Base-by-base conservation (phyloP, 2,113 vertebrate genomes). In the Spea bombifrons region DNA sequence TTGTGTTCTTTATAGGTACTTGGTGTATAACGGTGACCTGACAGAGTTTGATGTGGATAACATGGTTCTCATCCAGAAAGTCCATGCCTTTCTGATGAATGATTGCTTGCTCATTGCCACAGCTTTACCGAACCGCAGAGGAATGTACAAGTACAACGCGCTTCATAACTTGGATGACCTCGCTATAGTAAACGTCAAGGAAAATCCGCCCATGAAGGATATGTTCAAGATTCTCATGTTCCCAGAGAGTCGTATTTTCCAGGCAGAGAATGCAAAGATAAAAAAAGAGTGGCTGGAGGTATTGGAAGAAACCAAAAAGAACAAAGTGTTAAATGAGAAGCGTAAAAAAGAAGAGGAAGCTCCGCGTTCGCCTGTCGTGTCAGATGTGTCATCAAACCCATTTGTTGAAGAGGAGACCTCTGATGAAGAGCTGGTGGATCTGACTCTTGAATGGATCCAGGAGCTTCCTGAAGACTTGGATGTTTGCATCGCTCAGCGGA, bases 171-270 rank as follows among this genome's bases (percentile, higher is more conserved):
- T 99, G 12, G 96, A 99, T 8, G 94, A 95, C 75, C 90, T 99
- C 30, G 97, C 97, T 0, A 94, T 98, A 78, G 94, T 99, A 74
- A 99, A 99, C 0, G 97, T 99, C 7, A 99, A 99, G 85, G 97
- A 99, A 89, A 97, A 98, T 85, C 94, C 96, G 0, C 96, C 97
- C 8, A 98, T 98, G 96, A 99, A 99, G 84, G 97, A 99, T 89
- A 99, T 99, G 97, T 99, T 99, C 88, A 99, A 99, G 88, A 92
- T 99, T 83, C 95, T 99, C 2, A 98, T 98, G 97, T 99, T 95
- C 88, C 97, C 97, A 0, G 97, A 99, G 82, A 97, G 95, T 69
- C 95, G 96, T 75, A 98, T 98, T 83, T 99, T 99, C 81, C 96
- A 99, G 86, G 96, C 97, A 0, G 97, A 99, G 85, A 99, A 99